Evolutionary conservation across 64 coral and sea anemone genomes (phyloP), one percentile per base, ranked within the genome.

Genomic region (Dendronephthya gigantea): DNA sequence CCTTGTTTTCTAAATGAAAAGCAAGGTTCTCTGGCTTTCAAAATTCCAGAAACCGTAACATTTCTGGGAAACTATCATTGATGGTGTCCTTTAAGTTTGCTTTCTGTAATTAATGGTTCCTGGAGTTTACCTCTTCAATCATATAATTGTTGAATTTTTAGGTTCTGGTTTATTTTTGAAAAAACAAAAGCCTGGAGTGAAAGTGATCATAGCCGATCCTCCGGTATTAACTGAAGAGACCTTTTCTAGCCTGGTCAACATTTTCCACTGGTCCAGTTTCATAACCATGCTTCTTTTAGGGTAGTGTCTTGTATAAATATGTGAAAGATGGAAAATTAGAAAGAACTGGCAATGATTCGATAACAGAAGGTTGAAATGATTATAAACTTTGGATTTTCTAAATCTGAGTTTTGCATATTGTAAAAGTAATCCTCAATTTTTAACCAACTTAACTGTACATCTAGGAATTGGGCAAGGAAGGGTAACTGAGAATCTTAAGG

Each of bases 261-360:
- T n/a, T n/a, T n/a, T n/a, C n/a, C n/a, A n/a, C 9, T 48, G 48
- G 14, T 16, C 4, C 14, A 5, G 12, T 51, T 9, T 6, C 17
- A 9, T 68, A 45, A 25, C 35, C 5, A 40, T 68, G 27, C 16
- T 35, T 83, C 82, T 49, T 17, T 40, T 52, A 96, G 94, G 94
- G 94, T 29, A 96, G 94, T 90, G 94, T 96, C 34, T 89, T 96
- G 22, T 96, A 96, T 82, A 90, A 96, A 83, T 96, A 96, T 51
- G 88, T 96, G 49, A 96, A 96, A 48, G 69, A 81, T 82, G 94
- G 94, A 40, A 89, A 93, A 47, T 56, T 96, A 28, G 88, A 92
- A 50, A 92, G 94, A 90, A 93, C 86, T 69, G 94, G 92, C 40
- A 86, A 89, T n/a, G 88, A 89, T 9, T 96, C 94, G 13, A 96